A percentile compares a stretch with the other conserved stretches of the same genome.
These are phyloP conservation scores for Heliocidaris erythrogramma DNA, from an alignment of 35 echinoderm and acorn worm species.

Conservation along the genomic window DNA sequence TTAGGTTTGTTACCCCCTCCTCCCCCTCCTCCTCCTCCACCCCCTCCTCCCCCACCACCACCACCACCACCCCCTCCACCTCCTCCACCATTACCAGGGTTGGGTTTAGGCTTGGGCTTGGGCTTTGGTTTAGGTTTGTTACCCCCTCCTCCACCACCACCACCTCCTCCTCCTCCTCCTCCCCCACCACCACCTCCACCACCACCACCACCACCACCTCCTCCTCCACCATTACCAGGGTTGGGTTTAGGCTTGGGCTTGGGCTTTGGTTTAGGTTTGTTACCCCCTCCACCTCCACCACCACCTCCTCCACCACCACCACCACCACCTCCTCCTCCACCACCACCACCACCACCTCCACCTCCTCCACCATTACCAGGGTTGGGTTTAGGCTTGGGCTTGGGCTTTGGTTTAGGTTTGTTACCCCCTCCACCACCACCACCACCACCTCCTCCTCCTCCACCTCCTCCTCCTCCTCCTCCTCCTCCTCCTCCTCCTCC, in stretches of 20 bases:
- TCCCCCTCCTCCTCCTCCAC: background rate
- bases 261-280: background rate
- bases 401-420: background rate
- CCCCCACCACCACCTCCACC: background rate
- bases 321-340: background rate
- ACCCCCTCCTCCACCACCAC: background rate
- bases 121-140: background rate
- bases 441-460: background rate
- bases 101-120: background rate
- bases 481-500: background rate
- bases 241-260: background rate
- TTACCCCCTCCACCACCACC: background rate
- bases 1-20: background rate
- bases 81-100: background rate
- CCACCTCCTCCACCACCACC: background rate
- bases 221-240: background rate
- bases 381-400: background rate
- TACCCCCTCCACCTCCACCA: background rate
- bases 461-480: background rate
- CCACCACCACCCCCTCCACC: background rate
- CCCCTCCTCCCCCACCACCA: background rate
- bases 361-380: background rate
- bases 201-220: background rate
- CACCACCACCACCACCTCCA: background rate
- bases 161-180: background rate